phyloP scores from a whole-genome alignment of 2,797 vertebrate species.

The Glossophaga mutica region DNA sequence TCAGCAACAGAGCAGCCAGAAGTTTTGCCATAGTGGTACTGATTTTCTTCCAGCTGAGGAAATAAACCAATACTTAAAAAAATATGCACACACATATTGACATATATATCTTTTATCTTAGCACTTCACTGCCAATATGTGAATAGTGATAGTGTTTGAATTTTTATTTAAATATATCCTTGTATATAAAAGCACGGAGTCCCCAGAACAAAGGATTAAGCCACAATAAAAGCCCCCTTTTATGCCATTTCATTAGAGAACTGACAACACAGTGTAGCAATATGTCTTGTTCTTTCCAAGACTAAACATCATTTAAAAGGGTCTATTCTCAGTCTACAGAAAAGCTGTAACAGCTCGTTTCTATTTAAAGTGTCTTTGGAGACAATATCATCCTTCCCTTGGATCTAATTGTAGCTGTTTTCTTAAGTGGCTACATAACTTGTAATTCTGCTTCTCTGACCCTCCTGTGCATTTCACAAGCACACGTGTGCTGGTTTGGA shows the following conservation, averaged over 20 bases:
- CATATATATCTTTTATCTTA: not conserved
- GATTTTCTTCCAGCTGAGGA: conserved; percentile 61
- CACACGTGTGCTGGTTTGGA: not conserved
- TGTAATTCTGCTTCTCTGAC: not conserved
- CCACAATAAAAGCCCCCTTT: conserved; percentile 37
- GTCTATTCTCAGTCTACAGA: conserved; percentile 27
- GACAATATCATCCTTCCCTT: not conserved
- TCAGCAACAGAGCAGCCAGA: conserved; percentile 60
- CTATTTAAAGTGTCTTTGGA: conserved; percentile 34
- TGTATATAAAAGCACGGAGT: conserved; percentile 40
- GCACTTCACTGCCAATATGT: not conserved
- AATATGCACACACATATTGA: no score
- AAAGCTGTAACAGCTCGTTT: conserved; percentile 27
- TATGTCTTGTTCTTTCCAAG: conserved; percentile 49
- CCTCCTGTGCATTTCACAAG: no score
- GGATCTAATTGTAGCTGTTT: conserved; percentile 1
- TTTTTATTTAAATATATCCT: conserved; percentile 26
- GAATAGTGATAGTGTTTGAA: conserved; percentile 21
- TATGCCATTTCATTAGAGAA: conserved; percentile 57
- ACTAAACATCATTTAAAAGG: conserved; percentile 39
- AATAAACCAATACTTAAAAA: conserved; percentile 30
- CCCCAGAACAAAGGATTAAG: not conserved
- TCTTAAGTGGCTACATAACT: not conserved
- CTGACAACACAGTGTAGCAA: not conserved
- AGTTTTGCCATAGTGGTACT: conserved; percentile 54